Conservation (phyloP, 2,797 vertebrate species). For the Pteropus rufus region DNA sequence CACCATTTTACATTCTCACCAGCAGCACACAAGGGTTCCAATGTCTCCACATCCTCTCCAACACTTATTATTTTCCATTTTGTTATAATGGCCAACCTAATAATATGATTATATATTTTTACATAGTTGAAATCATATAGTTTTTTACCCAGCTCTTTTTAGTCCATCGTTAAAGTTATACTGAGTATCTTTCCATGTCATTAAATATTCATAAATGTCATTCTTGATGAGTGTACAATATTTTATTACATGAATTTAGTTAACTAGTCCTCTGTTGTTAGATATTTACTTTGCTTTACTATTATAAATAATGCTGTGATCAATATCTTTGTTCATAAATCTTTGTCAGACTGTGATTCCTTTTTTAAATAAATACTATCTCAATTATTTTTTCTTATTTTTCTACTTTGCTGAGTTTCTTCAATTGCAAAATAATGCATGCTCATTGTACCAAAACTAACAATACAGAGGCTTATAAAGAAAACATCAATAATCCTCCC, state of each 20-base stretch:
- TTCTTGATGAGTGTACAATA: conserved; percentile 45
- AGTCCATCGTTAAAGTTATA: conserved; percentile 22
- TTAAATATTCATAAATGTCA: conserved; percentile 39
- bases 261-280: background rate
- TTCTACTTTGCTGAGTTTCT: conserved; percentile 34
- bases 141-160: conserved; percentile 40
- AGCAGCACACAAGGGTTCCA: background rate
- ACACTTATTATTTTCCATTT: background rate
- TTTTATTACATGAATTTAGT: conserved; percentile 19
- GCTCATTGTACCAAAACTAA: conserved; percentile 47
- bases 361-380: conserved; percentile 48
- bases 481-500: conserved; percentile 50
- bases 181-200: conserved; percentile 21
- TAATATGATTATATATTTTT: background rate
- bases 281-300: conserved; percentile 38
- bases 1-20: background rate
- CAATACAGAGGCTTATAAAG: conserved; percentile 33
- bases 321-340: conserved; percentile 36
- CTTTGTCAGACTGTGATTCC: conserved; percentile 22
- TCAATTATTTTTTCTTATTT: conserved; percentile 42
- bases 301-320: conserved; percentile 33
- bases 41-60: conserved; percentile 29
- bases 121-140: background rate
- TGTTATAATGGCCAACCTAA: background rate
- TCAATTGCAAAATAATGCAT: conserved; percentile 43